A percentile compares a stretch with the other conserved stretches of the same genome.
These are phyloP conservation scores for Chironomus tentans DNA, from an alignment of 2,888 invertebrate genomes.

Conservation along the genomic window DNA sequence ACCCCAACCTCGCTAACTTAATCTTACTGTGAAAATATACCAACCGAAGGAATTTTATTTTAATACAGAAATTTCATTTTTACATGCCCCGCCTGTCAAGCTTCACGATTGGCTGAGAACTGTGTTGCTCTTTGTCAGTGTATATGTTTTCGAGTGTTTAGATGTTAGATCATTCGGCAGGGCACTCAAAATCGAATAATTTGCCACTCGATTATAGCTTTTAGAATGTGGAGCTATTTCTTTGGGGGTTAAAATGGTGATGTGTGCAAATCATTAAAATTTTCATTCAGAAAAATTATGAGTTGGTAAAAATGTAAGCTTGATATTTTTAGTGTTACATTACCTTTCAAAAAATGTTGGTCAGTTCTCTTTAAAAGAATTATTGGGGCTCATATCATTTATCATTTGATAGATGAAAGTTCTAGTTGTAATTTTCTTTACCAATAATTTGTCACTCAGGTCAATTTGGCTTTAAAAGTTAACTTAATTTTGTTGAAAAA, in stretches of 20 bases:
- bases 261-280: background rate
- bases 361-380: no score
- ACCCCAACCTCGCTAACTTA: background rate
- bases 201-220: slow-evolving; percentile 16
- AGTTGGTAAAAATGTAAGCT: no score
- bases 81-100: slow-evolving; percentile 14
- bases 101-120: background rate
- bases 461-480: no score
- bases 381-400: no score
- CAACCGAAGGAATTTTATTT: no score
- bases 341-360: no score
- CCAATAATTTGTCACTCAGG: background rate
- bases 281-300: background rate
- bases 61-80: no score
- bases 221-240: background rate
- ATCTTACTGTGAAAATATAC: background rate
- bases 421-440: background rate
- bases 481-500: background rate
- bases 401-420: background rate
- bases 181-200: background rate
- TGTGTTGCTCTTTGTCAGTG: background rate
- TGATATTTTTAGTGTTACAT: no score
- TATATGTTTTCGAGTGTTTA: background rate
- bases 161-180: slow-evolving; percentile 16
- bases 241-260: slow-evolving; percentile 22